Conservation (phyloP, 1,140 invertebrate genomes). For the Lerema accius region DNA sequence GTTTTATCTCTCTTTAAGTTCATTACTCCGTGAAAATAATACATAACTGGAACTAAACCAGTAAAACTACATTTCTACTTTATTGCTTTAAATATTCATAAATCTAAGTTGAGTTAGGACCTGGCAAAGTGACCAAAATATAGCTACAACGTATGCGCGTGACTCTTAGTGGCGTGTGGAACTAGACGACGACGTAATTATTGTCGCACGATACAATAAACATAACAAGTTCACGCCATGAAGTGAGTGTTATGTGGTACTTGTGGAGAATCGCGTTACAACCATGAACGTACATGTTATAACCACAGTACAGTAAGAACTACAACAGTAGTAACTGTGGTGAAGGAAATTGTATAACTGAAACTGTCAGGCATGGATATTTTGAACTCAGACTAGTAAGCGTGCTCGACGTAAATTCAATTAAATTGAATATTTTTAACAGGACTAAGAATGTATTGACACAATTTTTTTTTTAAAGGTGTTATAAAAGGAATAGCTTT, state of each 20-base stretch:
- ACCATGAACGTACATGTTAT: not conserved
- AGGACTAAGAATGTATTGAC: too few species aligned
- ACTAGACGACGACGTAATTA: conserved; percentile 3
- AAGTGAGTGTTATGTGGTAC: not conserved
- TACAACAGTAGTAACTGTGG: too few species aligned
- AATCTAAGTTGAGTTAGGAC: not conserved
- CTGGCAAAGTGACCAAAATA: not conserved
- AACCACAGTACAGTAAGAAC: not conserved
- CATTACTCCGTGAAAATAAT: not conserved
- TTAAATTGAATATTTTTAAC: too few species aligned
- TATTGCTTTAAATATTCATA: not conserved
- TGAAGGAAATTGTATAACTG: too few species aligned
- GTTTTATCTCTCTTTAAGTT: not conserved
- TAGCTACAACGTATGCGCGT: conserved; percentile 2
- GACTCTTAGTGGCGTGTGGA: conserved; percentile 12
- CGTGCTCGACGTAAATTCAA: too few species aligned
- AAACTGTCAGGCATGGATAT: too few species aligned
- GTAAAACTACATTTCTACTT: not conserved
- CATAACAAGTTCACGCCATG: not conserved
- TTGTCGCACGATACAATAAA: conserved; percentile 6
- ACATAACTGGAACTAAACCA: not conserved
- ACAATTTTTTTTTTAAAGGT: too few species aligned
- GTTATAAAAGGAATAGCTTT: too few species aligned
- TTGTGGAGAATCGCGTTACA: not conserved
- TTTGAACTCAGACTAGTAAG: too few species aligned